Evolutionary conservation across 92 coral and sea anemone species (phyloP), one percentile per base, ranked within the genome.

Genomic region (Siderastrea radians): DNA sequence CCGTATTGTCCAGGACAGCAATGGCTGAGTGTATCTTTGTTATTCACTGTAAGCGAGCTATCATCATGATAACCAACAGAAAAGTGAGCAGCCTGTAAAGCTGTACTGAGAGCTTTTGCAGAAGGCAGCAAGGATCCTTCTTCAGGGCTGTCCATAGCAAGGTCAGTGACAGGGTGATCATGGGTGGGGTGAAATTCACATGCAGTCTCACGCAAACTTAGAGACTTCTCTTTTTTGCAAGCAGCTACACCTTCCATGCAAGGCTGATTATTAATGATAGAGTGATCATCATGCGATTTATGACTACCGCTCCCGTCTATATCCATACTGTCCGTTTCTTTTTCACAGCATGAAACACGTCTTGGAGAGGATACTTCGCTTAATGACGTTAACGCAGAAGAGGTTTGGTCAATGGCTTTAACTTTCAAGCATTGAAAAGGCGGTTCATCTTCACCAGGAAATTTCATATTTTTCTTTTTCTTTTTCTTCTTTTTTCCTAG

Each of bases 91-190:
- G 73, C 54, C 38, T 59, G 87, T 52, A 87, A 72, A 60, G 81
- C 91, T n/a, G 14, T 57, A 12, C 91, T 80, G n/a, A 80, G 77
- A 50, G 77, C 74, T 53, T 68, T 47, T n/a, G 92, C 88, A 50
- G 81, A 74, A 6, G 92, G 77, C 47, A 50, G 7, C 57, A 53
- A 67, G 8, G 62, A 72, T n/a, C 83, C 81, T 7, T 71, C 57
- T 15, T 67, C 52, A 19, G 58, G 6, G 15, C 12, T 58, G 38
- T 74, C 75, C 17, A 60, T 54, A 57, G 47, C 19, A 70, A 11
- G 2, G n/a, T 68, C 78, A 6, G n/a, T 15, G 0, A 45, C 4
- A 5, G 68, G 3, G 45, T 60, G 1, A 49, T 49, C 86, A 10
- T 38, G 7, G 11, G 17, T 7, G n/a, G 38, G 17, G 57, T 17